Percentiles rank a stretch among this genome's conserved stretches.
These are phyloP conservation scores for Pachyseris speciosa DNA, from an alignment of 64 coral and sea anemone genomes.

Conservation along the genomic window DNA sequence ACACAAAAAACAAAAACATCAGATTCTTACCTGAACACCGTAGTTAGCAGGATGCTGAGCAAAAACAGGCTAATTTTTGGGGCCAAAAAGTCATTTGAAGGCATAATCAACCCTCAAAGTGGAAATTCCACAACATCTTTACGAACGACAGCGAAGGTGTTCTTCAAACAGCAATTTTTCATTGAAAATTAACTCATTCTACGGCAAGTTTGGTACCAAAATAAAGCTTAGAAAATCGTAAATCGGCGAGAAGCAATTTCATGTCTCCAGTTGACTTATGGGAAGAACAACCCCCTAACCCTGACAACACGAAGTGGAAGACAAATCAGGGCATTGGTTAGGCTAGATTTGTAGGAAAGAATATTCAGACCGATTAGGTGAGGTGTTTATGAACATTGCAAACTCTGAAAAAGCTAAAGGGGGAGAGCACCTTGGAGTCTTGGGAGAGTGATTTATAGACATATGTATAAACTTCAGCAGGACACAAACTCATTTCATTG, in stretches of 20 bases:
- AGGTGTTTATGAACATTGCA: too few relatives aligned
- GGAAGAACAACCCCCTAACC: slow-evolving; percentile 37
- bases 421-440: too few relatives aligned
- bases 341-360: too few relatives aligned
- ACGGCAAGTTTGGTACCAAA: slow-evolving; percentile 15
- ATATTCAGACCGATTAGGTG: too few relatives aligned
- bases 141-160: slow-evolving; percentile 20
- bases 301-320: too few relatives aligned
- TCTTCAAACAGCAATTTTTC: slow-evolving; percentile 36
- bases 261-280: slow-evolving; percentile 37
- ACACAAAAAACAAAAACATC: slow-evolving; percentile 14
- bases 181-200: slow-evolving; percentile 4
- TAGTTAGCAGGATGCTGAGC: neutral
- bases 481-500: too few relatives aligned
- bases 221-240: slow-evolving; percentile 49
- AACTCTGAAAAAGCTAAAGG: too few relatives aligned
- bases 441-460: too few relatives aligned
- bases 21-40: slow-evolving; percentile 14
- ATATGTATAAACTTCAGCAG: too few relatives aligned
- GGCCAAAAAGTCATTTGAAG: slow-evolving; percentile 6
- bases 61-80: neutral
- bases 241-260: slow-evolving; percentile 26
- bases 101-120: neutral
- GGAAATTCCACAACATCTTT: neutral
- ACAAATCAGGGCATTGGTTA: too few relatives aligned